Base-by-base conservation (phyloP, 1,140 invertebrate genomes). In the Bombus superbus region DNA sequence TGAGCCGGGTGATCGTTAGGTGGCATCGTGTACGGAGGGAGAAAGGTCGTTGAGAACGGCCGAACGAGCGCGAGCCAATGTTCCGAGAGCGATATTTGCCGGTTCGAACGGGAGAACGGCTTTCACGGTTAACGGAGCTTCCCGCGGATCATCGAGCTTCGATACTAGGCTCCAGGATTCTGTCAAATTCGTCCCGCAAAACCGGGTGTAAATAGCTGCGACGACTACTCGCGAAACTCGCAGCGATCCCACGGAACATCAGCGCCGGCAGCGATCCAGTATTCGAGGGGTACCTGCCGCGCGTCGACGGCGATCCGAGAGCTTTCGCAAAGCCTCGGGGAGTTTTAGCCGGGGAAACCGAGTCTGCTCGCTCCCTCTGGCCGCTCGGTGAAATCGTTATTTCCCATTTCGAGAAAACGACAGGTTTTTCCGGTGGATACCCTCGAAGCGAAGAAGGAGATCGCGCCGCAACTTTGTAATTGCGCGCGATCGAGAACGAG, bases 181-280 rank as follows among this genome's bases (percentile, higher is more conserved):
- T 53, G 71, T 59, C 83, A 84, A 87, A 88, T 83, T 87, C 86
- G 74, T 79, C 78, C 64, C 80, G 81, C 71, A 47, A 84, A 38
- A 47, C 44, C 28, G 42, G 59, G 25, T 42, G 75, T 62, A 74
- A 87, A 84, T 75, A 75, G 40, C 62, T 38, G n/a, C 28, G 40
- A 22, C 47, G 86, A 77, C 62, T 83, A 77, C 62, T 83, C 77
- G 82, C 74, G 40, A n/a, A 75, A 84, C 64, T 40, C 64, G 42
- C 38, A 69, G 69, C 40, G 66, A 88, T 87, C 66, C 69, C 69
- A 2, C 74, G 47, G 71, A 62, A 47, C 64, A 75, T 62, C 53
- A 44, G 59, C 25, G 64, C 28, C 83, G 66, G 40, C 53, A n/a
- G 83, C 59, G 59, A 86, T 77, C 68, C 40, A 22, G 32, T 78